Percentiles rank a stretch among this genome's conserved stretches.
Conservation (phyloP, 2,113 vertebrate genomes). For the Otus sunia region DNA sequence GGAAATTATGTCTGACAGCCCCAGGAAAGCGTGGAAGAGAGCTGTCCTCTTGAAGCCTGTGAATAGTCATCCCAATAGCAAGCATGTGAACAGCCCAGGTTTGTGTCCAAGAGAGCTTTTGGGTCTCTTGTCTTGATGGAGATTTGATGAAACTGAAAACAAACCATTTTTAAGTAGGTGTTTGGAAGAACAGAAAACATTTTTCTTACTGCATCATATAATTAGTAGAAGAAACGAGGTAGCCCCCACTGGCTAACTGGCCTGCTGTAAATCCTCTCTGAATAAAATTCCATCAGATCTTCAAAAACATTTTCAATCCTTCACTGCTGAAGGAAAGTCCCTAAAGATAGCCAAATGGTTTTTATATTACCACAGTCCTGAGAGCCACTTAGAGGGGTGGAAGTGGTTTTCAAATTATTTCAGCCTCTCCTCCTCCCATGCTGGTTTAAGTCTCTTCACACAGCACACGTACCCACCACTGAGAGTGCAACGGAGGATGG, state of each 20-base stretch:
- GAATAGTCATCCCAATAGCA: neutral
- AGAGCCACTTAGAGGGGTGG: neutral
- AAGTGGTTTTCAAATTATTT: neutral
- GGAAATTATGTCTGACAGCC: neutral
- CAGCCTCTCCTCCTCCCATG: neutral
- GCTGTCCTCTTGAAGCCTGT: neutral
- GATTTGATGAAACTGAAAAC: neutral
- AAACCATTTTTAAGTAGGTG: neutral
- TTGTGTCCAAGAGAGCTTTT: neutral
- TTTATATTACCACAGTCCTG: neutral
- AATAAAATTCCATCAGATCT: neutral
- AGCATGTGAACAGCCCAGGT: neutral
- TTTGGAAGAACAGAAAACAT: neutral
- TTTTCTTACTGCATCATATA: neutral
- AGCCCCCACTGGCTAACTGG: neutral
- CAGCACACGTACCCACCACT: rapidly evolving
- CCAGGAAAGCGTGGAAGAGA: neutral
- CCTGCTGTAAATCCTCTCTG: neutral
- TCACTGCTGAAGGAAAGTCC: neutral
- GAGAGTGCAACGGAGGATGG: neutral
- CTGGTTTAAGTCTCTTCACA: neutral
- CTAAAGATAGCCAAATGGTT: neutral
- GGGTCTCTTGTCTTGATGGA: neutral
- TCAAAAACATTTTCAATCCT: neutral
- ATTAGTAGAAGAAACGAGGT: neutral